phyloP scores from a whole-genome alignment of 2,888 invertebrate species.

The Hirudinaria manillensis region DNA sequence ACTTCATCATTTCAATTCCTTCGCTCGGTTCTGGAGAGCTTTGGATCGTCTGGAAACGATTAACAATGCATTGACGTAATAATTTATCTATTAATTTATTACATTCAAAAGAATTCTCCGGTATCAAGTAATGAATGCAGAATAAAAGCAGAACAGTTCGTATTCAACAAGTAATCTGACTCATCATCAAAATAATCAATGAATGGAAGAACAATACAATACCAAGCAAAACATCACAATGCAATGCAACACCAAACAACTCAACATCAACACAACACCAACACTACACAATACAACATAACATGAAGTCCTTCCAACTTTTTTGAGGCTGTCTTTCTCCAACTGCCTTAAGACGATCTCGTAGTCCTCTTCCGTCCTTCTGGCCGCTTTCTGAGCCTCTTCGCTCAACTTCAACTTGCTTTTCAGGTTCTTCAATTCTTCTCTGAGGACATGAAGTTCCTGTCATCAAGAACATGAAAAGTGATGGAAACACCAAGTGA shows the following conservation, averaged over 20 bases:
- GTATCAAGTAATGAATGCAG: too few relatives aligned
- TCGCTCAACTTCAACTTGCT: conserved; percentile 46
- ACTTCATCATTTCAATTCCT: background rate
- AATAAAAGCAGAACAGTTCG: too few relatives aligned
- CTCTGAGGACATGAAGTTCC: conserved; percentile 12
- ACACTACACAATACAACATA: background rate
- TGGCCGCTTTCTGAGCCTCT: conserved; percentile 49
- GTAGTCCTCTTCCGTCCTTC: conserved; percentile 50
- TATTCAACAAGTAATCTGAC: too few relatives aligned
- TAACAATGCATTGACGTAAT: too few relatives aligned
- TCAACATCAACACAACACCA: background rate
- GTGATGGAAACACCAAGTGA: too few relatives aligned
- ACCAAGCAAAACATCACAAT: background rate
- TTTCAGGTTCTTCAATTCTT: background rate
- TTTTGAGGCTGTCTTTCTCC: conserved; percentile 44
- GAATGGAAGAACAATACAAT: too few relatives aligned
- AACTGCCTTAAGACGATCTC: conserved; percentile 50
- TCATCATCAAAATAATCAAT: too few relatives aligned
- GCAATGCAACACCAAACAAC: background rate
- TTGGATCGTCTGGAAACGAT: too few relatives aligned
- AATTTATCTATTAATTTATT: too few relatives aligned
- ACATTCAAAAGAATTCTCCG: too few relatives aligned
- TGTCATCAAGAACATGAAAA: background rate
- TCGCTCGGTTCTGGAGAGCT: background rate
- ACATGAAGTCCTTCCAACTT: background rate